Evolutionary conservation across 2,888 invertebrate genomes (phyloP).

Genomic region (Chloroclysta siterata): DNA sequence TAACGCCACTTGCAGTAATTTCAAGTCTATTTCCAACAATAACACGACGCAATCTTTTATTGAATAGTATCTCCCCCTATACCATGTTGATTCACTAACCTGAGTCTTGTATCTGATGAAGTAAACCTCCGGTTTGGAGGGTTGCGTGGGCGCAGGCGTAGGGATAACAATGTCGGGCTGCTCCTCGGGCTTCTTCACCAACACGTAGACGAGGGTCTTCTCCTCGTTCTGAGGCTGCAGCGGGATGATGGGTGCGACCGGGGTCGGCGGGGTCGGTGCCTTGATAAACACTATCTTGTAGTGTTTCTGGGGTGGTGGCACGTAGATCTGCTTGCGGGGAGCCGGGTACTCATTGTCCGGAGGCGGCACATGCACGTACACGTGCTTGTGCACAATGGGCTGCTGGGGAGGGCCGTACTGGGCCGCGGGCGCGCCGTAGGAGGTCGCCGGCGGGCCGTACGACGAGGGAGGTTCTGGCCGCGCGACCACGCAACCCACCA

Average conservation of each 20-base stretch:
- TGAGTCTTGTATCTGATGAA: constrained; percentile 95
- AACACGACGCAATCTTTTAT: background rate
- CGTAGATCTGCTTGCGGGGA: constrained; percentile 83
- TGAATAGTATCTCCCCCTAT: background rate
- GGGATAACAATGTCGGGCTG: constrained; percentile 92
- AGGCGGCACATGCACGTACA: constrained; percentile 95
- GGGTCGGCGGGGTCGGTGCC: constrained; percentile 87
- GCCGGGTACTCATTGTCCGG: constrained; percentile 92
- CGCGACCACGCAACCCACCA: constrained; percentile 73
- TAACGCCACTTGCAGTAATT: constrained; percentile 27
- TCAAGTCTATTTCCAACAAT: constrained; percentile 14
- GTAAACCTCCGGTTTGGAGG: constrained; percentile 95
- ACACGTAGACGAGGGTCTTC: constrained; percentile 94
- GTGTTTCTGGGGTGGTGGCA: constrained; percentile 89
- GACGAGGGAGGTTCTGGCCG: constrained; percentile 84
- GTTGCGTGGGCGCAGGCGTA: constrained; percentile 92
- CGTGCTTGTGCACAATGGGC: constrained; percentile 94
- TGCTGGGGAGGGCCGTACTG: constrained; percentile 90
- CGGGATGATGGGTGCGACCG: constrained; percentile 86
- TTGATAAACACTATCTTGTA: constrained; percentile 95
- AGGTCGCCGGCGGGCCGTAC: constrained; percentile 85
- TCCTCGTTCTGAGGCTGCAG: constrained; percentile 93
- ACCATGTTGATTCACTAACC: constrained; percentile 70
- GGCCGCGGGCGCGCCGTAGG: constrained; percentile 81
- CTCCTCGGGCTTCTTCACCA: constrained; percentile 95